These are phyloP conservation scores for Halisarca cf. caerulea DNA, from an alignment of 37 sponge, comb jelly and placozoan species.

Conservation along the genomic window DNA sequence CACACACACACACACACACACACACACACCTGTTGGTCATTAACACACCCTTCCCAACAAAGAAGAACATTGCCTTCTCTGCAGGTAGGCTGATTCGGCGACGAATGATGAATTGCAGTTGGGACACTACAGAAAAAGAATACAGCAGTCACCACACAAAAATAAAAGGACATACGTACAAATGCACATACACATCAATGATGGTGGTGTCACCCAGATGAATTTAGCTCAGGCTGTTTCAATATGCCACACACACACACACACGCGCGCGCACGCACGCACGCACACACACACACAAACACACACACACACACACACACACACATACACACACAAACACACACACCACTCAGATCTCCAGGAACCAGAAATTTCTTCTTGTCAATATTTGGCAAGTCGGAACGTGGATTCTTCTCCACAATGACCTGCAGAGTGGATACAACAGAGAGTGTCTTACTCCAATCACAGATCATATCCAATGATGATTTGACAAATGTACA, in stretches of 20 bases:
- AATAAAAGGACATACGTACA: background rate
- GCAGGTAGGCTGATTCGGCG: slow-evolving; percentile 95
- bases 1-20: background rate
- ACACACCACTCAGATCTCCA: slow-evolving; percentile 94
- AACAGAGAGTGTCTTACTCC: no score
- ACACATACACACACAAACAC: slow-evolving; percentile 8
- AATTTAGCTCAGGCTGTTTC: background rate
- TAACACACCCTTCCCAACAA: slow-evolving; percentile 95
- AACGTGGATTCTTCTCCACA: slow-evolving; percentile 93
- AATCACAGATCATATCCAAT: no score
- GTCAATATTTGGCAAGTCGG: slow-evolving; percentile 95
- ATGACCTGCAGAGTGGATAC: no score
- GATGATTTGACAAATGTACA: no score
- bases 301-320: background rate
- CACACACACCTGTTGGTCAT: slow-evolving; percentile 84
- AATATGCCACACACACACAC: background rate
- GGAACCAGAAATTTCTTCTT: slow-evolving; percentile 99
- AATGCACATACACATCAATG: slow-evolving; percentile 14
- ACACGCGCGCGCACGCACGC: background rate
- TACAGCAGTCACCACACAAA: background rate
- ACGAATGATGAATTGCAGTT: slow-evolving; percentile 99
- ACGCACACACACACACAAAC: background rate
- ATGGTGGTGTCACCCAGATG: no score
- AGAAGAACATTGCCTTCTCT: slow-evolving; percentile 99
- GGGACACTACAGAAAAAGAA: slow-evolving; percentile 78